Evolutionary conservation across 2,888 invertebrate species (phyloP), one percentile per base, ranked within the genome.

Genomic region (Petrolisthes cinctipes): DNA sequence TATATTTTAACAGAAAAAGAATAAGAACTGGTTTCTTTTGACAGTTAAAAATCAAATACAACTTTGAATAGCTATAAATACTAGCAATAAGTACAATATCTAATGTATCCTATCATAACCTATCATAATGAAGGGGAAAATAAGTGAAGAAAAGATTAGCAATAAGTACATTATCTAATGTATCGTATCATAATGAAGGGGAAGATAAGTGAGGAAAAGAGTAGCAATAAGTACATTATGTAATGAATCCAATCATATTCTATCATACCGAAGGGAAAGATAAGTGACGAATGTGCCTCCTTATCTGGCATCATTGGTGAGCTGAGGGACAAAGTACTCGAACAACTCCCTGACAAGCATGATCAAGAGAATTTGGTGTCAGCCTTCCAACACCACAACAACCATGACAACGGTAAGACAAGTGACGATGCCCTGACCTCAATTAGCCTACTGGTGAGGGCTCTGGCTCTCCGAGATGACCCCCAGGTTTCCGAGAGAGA

Each of bases 381-480:
- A 66, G 86, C 83, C 54, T 82, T 86, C 71, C 54, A 76, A 5
- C 17, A 5, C 56, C 14, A 66, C 7, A 20, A 57, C 53, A 56
- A 17, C 56, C n/a, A 37, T 51, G 20, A 57, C 37, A 68, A 79
- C 2, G 20, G 75, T 86, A 20, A 71, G 20, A 17, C 71, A n/a
- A 56, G 54, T 53, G 86, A 86, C 82, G 86, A 86, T 86, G 83
- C 79, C 6, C 68, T 83, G 79, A 86, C 83, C 51, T 78, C 86
- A 51, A 11, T 86, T 79, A 75, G 83, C 17, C 20, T 86, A 56
- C 20, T 86, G 71, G 66, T 83, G 68, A 68, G 17, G 53, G 76
- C 71, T 53, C 23, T 86, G 17, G 23, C n/a, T n/a, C 1, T 7
- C 20, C 14, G 6, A 6, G 17, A 17, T 14, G 66, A 61, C 66